A percentile compares a stretch with the other conserved stretches of the same genome.
These are phyloP conservation scores for Thaleichthys pacificus DNA, from an alignment of 2,797 vertebrate genomes.

Conservation along the genomic window DNA sequence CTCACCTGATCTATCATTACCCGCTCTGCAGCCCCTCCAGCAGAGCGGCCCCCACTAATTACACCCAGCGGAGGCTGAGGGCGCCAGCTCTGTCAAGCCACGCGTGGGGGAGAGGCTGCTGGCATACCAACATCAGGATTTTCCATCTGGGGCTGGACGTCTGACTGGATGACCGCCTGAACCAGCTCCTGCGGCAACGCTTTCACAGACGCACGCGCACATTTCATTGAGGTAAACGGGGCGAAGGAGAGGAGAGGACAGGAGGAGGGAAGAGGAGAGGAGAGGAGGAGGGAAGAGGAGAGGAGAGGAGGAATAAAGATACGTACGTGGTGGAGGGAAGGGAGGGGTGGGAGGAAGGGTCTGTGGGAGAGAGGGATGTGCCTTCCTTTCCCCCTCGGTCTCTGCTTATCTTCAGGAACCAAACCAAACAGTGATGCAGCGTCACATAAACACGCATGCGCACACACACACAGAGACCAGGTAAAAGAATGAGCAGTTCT, in stretches of 20 bases:
- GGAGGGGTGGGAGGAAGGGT: no score
- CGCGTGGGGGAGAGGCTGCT: no score
- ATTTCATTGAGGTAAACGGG: not conserved
- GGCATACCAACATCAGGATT: no score
- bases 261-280: not conserved
- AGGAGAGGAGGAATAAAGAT: no score
- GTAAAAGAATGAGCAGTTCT: not conserved
- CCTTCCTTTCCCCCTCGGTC: no score
- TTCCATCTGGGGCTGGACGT: no score
- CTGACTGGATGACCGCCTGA: no score
- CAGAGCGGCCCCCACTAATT: not conserved
- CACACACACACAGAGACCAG: not conserved
- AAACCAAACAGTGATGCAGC: no score
- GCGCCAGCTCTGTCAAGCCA: no score
- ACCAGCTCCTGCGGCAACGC: not conserved
- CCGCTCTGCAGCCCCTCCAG: not conserved
- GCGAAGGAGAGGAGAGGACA: not conserved
- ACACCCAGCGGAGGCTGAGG: no score
- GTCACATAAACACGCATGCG: not conserved
- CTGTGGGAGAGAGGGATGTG: no score
- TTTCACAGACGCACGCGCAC: not conserved
- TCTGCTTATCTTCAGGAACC: no score
- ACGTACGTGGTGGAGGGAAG: not conserved
- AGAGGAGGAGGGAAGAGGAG: not conserved
- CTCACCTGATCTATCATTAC: not conserved